Evolutionary conservation across 1,140 invertebrate species (phyloP).

Genomic region (Papilio dardanus): DNA sequence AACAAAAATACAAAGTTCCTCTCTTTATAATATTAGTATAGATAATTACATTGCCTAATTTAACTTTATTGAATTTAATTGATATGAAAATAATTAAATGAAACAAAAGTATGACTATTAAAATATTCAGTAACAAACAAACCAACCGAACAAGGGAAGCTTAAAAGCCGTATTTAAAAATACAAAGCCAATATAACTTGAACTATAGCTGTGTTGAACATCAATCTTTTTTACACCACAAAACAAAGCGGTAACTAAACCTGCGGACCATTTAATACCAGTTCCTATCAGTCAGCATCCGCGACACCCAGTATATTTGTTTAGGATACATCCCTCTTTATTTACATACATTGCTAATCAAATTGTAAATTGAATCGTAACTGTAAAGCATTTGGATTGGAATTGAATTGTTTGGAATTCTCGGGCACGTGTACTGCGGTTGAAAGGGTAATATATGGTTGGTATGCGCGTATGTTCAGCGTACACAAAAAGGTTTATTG

Average conservation of each 20-base stretch:
- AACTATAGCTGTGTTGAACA: conserved; percentile 4
- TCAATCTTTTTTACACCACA: conserved; percentile 14
- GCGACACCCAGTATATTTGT: conserved; percentile 72
- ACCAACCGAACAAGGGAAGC: conserved; percentile 19
- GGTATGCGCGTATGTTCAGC: conserved; percentile 45
- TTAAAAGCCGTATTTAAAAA: conserved; percentile 46
- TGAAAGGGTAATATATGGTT: conserved; percentile 40
- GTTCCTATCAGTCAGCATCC: conserved; percentile 56
- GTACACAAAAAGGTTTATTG: conserved; percentile 68
- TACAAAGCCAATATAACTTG: conserved; percentile 31
- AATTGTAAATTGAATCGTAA: conserved; percentile 52
- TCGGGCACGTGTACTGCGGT: conserved; percentile 38
- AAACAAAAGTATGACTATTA: not conserved
- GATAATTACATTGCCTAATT: not conserved
- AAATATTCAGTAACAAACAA: not conserved
- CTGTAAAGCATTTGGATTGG: conserved; percentile 45
- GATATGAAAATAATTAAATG: not conserved
- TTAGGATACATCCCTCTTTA: conserved; percentile 72
- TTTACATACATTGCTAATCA: conserved; percentile 52
- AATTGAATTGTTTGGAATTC: conserved; percentile 45
- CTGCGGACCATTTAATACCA: conserved; percentile 51
- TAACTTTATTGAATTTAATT: conserved; percentile 27
- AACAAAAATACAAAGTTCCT: too few relatives aligned
- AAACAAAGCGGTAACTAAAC: not conserved
- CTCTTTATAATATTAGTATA: too few relatives aligned